Percentiles rank a stretch among this genome's conserved stretches.
These are phyloP conservation scores for Recurvirostra avosetta DNA, from an alignment of 2,113 vertebrate genomes.

Conservation along the genomic window DNA sequence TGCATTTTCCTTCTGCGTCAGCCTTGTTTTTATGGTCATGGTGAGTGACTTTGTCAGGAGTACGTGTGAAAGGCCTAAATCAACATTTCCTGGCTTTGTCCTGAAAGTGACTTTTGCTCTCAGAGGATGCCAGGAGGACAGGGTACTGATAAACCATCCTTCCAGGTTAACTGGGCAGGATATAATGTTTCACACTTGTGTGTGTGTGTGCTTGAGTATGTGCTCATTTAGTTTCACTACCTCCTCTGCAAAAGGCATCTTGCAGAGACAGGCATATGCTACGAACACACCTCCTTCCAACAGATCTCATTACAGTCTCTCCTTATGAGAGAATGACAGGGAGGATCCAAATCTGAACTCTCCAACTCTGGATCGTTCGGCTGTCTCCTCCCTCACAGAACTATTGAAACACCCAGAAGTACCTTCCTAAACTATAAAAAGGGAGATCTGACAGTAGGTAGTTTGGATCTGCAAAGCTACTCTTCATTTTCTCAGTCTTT, in stretches of 20 bases:
- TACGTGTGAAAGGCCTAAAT: not conserved
- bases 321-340: not conserved
- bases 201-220: fast-evolving
- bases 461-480: not conserved
- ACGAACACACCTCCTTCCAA: not conserved
- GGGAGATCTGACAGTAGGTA: not conserved
- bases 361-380: fast-evolving
- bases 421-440: not conserved
- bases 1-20: not conserved
- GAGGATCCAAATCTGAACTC: not conserved
- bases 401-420: not conserved
- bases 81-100: not conserved
- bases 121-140: not conserved
- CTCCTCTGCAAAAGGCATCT: not conserved
- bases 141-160: not conserved
- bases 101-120: not conserved
- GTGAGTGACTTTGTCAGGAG: not conserved
- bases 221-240: not conserved
- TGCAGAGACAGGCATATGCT: not conserved
- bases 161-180: not conserved
- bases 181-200: not conserved
- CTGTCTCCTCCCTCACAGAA: not conserved
- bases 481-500: not conserved
- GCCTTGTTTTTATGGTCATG: not conserved
- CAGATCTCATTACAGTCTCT: not conserved